phyloP scores from a whole-genome alignment of 2,797 vertebrate genomes.

The Hipposideros larvatus region DNA sequence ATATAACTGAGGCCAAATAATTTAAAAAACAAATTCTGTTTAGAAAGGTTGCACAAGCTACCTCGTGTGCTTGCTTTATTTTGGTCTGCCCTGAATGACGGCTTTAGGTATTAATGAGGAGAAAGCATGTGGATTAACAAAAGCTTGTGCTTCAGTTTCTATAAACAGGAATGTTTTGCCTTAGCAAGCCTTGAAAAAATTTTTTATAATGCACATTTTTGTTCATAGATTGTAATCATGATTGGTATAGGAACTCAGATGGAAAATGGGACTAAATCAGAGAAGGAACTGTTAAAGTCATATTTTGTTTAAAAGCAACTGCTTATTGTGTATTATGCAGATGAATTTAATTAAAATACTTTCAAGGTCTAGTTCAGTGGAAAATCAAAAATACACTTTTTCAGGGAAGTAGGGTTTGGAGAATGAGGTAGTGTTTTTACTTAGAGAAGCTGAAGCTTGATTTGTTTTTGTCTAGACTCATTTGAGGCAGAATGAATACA shows the following conservation, averaged over 20 bases:
- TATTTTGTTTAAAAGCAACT: constrained; percentile 51
- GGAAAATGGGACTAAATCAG: constrained; percentile 41
- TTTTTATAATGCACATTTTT: neutral
- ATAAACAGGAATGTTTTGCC: neutral
- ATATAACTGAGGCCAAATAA: neutral
- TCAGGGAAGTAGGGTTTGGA: neutral
- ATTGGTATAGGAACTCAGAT: constrained; percentile 26
- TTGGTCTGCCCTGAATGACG: neutral
- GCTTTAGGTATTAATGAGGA: neutral
- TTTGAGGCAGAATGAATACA: neutral
- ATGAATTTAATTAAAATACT: constrained; percentile 64
- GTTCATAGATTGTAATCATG: constrained; percentile 1
- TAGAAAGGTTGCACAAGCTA: neutral
- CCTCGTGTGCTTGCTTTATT: neutral
- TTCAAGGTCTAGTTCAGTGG: neutral
- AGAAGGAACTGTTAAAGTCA: constrained; percentile 14
- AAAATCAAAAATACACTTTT: neutral
- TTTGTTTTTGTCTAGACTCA: neutral
- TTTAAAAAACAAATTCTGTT: neutral
- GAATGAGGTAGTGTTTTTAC: neutral
- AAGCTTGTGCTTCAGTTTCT: neutral
- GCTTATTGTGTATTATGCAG: neutral
- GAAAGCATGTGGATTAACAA: neutral
- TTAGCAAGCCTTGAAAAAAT: neutral
- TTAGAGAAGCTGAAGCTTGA: neutral